Evolutionary conservation across 2,797 vertebrate genomes (phyloP), one percentile per base, ranked within the genome.

Genomic region (Propithecus perrieri): DNA sequence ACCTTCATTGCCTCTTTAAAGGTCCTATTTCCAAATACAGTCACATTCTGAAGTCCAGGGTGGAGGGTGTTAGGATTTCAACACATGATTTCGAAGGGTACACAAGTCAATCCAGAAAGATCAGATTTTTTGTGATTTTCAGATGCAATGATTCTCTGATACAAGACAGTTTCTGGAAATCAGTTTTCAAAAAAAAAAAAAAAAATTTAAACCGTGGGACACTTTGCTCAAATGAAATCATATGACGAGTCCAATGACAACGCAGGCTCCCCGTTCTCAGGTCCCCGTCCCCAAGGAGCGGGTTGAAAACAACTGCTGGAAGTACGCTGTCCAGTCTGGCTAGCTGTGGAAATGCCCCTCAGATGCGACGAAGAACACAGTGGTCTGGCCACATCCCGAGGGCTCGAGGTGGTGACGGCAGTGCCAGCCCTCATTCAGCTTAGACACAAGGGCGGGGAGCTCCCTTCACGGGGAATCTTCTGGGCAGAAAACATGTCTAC

Each of bases 341-440:
- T n/a, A 33, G 22, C 35, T 30, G 2, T 18, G 38, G 67, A 63
- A 50, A 33, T 15, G 20, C 28, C 50, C 5, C 2, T 41, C 4
- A 6, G 75, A 61, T 18, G 17, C 72, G 28, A 20, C 0, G 2
- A 26, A 85, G 43, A 74, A 74, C 57, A 41, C 69, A 6, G 65
- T 0, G 17, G 91, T 48, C 69, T 74, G 57, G 80, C 22, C 43
- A 14, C 13, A 41, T 4, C 59, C 26, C 0, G 1, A 79, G 63
- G 50, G 63, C 55, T 6, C 7, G 12, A 79, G 48, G 2, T 24
- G 50, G 14, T 13, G 9, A 4, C 0, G 0, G 50, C 4, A 1
- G 63, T 7, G 0, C 57, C 7, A 65, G 76, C 5, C 78, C 11
- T 6, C 22, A 1, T 8, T 50, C 22, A 69, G 61, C 35, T 26